Evolutionary conservation across 2,113 vertebrate species (phyloP).

Genomic region (Cephalopterus ornatus): DNA sequence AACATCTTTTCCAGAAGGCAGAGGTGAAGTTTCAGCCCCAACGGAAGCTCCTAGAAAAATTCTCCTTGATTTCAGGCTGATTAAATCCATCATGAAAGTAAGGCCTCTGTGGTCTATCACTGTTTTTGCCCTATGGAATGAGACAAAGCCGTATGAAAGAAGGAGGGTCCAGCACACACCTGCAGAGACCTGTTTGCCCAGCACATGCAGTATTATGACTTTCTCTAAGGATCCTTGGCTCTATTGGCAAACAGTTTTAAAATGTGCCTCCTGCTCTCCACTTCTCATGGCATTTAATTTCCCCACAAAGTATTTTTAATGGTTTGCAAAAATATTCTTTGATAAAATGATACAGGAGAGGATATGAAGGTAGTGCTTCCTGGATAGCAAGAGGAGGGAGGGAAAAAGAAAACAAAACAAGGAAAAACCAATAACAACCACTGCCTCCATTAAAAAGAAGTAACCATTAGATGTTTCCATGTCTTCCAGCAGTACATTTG

Average conservation of each 20-base stretch:
- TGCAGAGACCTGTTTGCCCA: neutral
- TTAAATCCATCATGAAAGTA: neutral
- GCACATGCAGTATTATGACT: neutral
- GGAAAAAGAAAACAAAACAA: no score
- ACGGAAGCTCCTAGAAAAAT: neutral
- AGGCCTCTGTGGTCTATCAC: neutral
- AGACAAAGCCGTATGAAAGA: neutral
- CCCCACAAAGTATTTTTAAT: neutral
- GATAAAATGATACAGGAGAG: neutral
- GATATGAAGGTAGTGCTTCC: neutral
- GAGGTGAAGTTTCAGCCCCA: neutral
- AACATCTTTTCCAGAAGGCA: neutral
- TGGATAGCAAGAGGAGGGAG: neutral
- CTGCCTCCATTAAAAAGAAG: neutral
- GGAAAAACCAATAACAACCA: neutral
- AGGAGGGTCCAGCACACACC: neutral
- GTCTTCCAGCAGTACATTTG: neutral
- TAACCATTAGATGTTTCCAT: neutral
- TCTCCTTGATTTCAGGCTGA: neutral
- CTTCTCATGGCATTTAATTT: neutral
- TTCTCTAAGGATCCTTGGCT: neutral
- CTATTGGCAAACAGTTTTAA: neutral
- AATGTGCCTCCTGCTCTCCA: neutral
- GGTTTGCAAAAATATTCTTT: neutral
- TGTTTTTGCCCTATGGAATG: neutral